A percentile compares a stretch with the other conserved stretches of the same genome.
Conservation (phyloP, 2,888 invertebrate species). For the Tipula vernalis region DNA sequence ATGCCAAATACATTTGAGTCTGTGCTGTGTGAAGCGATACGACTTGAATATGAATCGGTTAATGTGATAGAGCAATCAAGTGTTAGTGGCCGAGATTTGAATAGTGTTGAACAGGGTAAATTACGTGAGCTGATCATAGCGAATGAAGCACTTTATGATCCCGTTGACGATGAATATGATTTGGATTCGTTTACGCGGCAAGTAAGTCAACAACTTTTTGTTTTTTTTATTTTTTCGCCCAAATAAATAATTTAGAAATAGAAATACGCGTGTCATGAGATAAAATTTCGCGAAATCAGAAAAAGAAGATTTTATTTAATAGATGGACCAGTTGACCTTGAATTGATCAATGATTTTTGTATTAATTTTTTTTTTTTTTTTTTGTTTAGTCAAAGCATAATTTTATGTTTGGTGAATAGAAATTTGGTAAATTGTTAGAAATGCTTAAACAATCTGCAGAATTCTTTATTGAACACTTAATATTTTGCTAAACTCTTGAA, state of each 20-base stretch:
- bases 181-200: slow-evolving; percentile 11
- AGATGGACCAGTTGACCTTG: neutral
- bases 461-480: no score
- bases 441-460: no score
- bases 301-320: neutral
- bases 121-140: slow-evolving; percentile 74
- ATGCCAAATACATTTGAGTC: slow-evolving; percentile 68
- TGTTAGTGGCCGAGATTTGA: slow-evolving; percentile 39
- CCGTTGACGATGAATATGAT: slow-evolving; percentile 61
- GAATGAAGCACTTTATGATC: slow-evolving; percentile 58
- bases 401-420: neutral
- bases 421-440: neutral
- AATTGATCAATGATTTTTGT: neutral
- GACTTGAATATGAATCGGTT: slow-evolving; percentile 70
- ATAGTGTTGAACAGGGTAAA: slow-evolving; percentile 70
- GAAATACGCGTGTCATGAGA: neutral
- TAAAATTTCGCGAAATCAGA: neutral
- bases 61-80: slow-evolving; percentile 31
- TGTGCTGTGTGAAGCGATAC: slow-evolving; percentile 73
- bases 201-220: neutral
- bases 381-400: neutral
- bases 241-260: neutral
- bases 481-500: neutral
- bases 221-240: neutral
- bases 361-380: neutral